A percentile compares a stretch with the other conserved stretches of the same genome.
Conservation (phyloP, 2,797 vertebrate species). For the Girardinus metallicus region DNA sequence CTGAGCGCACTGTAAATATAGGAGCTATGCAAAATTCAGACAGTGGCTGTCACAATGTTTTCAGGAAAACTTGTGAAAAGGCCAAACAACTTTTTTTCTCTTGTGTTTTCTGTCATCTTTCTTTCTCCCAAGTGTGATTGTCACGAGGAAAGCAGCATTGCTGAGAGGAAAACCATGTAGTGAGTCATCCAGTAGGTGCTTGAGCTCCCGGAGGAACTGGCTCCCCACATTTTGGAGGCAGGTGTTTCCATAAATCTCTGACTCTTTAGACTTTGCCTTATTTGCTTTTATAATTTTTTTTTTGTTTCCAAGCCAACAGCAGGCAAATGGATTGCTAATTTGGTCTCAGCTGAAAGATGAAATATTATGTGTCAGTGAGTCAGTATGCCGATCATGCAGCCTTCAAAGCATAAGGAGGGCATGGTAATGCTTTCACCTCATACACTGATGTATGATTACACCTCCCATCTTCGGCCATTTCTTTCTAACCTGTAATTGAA, state of each 20-base stretch:
- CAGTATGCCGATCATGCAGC: constrained; percentile 20
- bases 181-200: constrained; percentile 48
- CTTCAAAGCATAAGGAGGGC: constrained; percentile 9
- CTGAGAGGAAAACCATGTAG: constrained; percentile 62
- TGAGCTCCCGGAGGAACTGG: constrained; percentile 45
- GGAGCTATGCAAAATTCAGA: constrained; percentile 29
- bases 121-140: constrained; percentile 39
- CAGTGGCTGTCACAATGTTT: constrained; percentile 28
- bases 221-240: constrained; percentile 36
- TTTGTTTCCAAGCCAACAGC: constrained; percentile 18
- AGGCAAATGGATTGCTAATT: constrained; percentile 34
- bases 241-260: constrained; percentile 47
- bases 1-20: neutral
- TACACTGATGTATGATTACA: neutral
- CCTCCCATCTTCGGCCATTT: neutral
- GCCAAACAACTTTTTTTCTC: constrained; percentile 25
- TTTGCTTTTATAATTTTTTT: constrained; percentile 11
- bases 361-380: constrained; percentile 29
- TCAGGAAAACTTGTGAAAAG: constrained; percentile 35
- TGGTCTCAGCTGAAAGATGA: constrained; percentile 19
- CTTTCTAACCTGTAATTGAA: neutral
- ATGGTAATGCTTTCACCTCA: constrained; percentile 18
- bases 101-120: constrained; percentile 37
- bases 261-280: constrained; percentile 16
- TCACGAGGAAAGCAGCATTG: constrained; percentile 25